These are phyloP conservation scores for Porites lutea DNA, from an alignment of 64 coral and sea anemone genomes.

Conservation along the genomic window DNA sequence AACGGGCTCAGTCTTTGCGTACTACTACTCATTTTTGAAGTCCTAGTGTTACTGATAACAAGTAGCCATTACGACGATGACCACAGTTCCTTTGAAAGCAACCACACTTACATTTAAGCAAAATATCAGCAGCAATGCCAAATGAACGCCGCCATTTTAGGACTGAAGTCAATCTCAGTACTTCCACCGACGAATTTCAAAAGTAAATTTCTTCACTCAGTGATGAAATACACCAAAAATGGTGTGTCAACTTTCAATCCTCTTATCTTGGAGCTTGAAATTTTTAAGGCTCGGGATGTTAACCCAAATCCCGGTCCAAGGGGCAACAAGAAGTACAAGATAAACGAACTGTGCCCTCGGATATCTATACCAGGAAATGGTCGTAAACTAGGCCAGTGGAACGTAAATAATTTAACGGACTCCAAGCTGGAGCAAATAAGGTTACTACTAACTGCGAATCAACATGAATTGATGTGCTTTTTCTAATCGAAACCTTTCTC, in stretches of 20 bases:
- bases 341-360: background rate
- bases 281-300: background rate
- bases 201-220: no score
- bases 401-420: background rate
- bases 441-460: background rate
- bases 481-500: slow-evolving; percentile 40
- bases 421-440: slow-evolving; percentile 14
- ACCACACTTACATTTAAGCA: no score
- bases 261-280: background rate
- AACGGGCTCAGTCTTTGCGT: no score
- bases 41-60: no score
- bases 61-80: no score
- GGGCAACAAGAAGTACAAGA: background rate
- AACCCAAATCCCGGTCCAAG: slow-evolving; percentile 21
- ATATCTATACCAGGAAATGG: background rate
- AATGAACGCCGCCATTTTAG: no score
- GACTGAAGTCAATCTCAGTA: no score
- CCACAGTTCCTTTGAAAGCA: no score
- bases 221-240: slow-evolving; percentile 5
- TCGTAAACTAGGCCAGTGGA: background rate
- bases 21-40: no score
- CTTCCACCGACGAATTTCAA: no score
- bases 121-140: no score
- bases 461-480: background rate
- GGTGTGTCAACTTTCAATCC: background rate